These are phyloP conservation scores for Phengaris alcon DNA, from an alignment of 2,888 invertebrate genomes.

Conservation along the genomic window DNA sequence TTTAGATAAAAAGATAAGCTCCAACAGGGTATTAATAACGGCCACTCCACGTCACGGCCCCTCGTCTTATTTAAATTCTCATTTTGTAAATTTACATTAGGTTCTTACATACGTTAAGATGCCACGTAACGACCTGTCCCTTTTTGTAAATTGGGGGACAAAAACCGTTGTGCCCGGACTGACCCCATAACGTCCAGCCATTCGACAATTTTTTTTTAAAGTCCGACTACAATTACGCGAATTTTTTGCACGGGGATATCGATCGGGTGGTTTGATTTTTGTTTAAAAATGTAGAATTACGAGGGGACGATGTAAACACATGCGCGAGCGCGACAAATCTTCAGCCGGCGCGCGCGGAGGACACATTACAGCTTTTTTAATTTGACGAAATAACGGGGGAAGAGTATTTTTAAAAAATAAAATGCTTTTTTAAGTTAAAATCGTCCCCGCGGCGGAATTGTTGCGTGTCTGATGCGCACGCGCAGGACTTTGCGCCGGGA, in stretches of 20 bases:
- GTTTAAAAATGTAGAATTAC: constrained; percentile 67
- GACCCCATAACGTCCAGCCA: constrained; percentile 74
- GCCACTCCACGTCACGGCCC: constrained; percentile 65
- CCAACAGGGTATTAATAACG: constrained; percentile 64
- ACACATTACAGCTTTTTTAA: constrained; percentile 75
- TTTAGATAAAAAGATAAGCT: constrained; percentile 19
- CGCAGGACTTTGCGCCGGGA: constrained; percentile 72
- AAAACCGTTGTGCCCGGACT: constrained; percentile 72
- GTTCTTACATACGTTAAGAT: constrained; percentile 66
- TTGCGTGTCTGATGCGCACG: constrained; percentile 80
- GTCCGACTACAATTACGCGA: constrained; percentile 65
- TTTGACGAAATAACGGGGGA: constrained; percentile 63
- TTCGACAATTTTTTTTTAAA: constrained; percentile 56
- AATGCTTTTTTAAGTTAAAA: constrained; percentile 69
- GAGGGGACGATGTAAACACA: constrained; percentile 77
- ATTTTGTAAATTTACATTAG: constrained; percentile 78
- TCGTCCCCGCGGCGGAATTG: constrained; percentile 75
- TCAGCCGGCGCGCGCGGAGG: constrained; percentile 75
- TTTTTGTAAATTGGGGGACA: constrained; percentile 77
- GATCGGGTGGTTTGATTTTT: constrained; percentile 66
- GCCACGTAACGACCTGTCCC: constrained; percentile 68
- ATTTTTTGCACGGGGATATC: constrained; percentile 56
- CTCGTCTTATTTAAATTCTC: constrained; percentile 76
- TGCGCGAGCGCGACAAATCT: constrained; percentile 79
- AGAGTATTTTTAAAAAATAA: constrained; percentile 74